Evolutionary conservation across 2,797 vertebrate genomes (phyloP), one percentile per base, ranked within the genome.

Genomic region (Hybognathus amarus): DNA sequence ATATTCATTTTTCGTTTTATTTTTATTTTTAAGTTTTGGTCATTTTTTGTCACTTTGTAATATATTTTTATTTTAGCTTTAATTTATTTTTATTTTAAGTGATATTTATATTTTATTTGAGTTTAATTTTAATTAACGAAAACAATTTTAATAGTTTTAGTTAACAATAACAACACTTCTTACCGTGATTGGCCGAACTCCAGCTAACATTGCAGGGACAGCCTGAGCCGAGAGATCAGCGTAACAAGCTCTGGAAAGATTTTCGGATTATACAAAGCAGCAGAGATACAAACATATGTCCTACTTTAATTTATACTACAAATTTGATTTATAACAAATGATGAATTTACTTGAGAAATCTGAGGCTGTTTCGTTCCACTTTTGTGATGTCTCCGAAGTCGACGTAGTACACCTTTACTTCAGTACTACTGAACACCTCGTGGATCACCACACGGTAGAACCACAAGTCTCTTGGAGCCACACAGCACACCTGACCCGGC

Each of bases 381-480:
- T 88, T 75, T 0, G 88, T 88, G 0, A 95, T 66, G 84, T 95
- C 93, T 9, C 98, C 98, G 2, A 95, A 98, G 89, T 99, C 98
- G 0, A 95, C 95, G 2, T 90, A 98, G 92, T 97, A 99, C 8
- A 99, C 97, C 83, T 96, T 93, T 0, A 97, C 96, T 70, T 95
- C 91, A 24, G 92, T 90, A 36, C 93, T 87, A 74, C 87, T 94
- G 71, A 97, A 5, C 2, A 97, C 79, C 66, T 84, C 90, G 83
- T 97, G 96, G 90, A 99, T 93, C 78, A 98, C 90, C 56, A 96
- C 96, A 0, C 97, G 93, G 89, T 98, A 98, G 94, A 97, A 98
- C 97, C 97, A 98, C 71, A 94, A 93, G 78, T 94, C 93, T 79
- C 89, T 91, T 0, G 93, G 94, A 0, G 86, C 92, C 17, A 95